Base-by-base conservation (phyloP, 2,113 vertebrate species). In the Peucedramus taeniatus region DNA sequence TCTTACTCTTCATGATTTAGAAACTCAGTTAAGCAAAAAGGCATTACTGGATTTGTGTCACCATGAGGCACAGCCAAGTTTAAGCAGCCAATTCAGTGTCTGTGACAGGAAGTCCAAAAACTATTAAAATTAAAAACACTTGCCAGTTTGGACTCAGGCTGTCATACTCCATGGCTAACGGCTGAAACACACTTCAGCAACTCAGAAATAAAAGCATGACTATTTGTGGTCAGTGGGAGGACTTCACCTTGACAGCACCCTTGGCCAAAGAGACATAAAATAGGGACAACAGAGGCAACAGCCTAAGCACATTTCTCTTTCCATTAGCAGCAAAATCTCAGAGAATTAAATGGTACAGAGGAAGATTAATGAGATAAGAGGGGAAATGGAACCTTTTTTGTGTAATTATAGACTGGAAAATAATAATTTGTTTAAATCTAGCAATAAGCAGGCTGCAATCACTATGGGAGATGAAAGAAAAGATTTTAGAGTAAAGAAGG, bases 1-100 rank as follows among this genome's bases (percentile, higher is more conserved):
- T 95, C 40, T 89, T 83, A 65, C 27, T 78, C 51, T 89, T 94
- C 64, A 93, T 78, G 64, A 83, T 93, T 96, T 77, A 95, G 96
- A 96, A 94, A 71, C 20, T 56, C 92, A 71, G 68, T 89, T 83
- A 90, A 95, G 64, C 51, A 95, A 95, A 91, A 78, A 71, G 31
- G 6, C 44, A 24, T 71, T 93, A 68, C 82, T 78, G 76, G 68
- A 77, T 96, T 90, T 94, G 21, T 86, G 76, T 96, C 76, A 94
- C 15, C 2, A 2, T 51, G 64, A 86, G 47, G 42, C 50, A 87
- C 4, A 69, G 59, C 3, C n/a, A 82, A 39, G 18, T 50, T 87
- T 17, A 60, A 83, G 45, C 22, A 63, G 37, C 18, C 24, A 68
- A 9, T 59, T 61, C 19, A 54, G 20, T 10, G 49, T 44, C 28